Base-by-base conservation (phyloP, 2,113 vertebrate genomes). In the Sinocyclocheilus anshuiensis region DNA sequence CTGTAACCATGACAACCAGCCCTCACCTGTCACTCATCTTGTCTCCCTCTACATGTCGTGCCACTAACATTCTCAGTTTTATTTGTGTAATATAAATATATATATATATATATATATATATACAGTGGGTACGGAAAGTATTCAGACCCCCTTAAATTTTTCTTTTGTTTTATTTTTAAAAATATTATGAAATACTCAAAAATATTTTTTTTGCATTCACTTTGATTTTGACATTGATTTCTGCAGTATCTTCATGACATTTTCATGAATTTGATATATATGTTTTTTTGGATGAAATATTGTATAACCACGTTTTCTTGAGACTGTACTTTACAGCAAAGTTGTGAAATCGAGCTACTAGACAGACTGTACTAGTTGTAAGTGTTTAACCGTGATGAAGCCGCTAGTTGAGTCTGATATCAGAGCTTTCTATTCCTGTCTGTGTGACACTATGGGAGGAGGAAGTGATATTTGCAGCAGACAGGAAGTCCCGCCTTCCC, bases 1-100 rank as follows among this genome's bases (percentile, higher is more conserved):
- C 97, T 98, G 97, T 99, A 97, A 97, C 93, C 86, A 89, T 88
- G 78, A 81, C 88, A 89, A 90, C 87, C 77, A 78, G 89, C 89
- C 42, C 92, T 87, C 77, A 65, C 65, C 84, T 63, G 92, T 89
- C 89, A 75, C 84, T 86, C 87, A 81, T 88, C 67, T 24, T 84
- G 83, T 89, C 91, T 93, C 91, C 91, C 92, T 91, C 91, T 89
- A 89, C 90, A 90, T 88, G 90, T 92, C 84, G 86, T 92, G 91
- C 89, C 42, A 86, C 93, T 91, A 87, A 92, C 91, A 9, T 45
- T 45, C 42, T 45, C 9, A 42, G 88, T 91, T 92, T 92, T 87
- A 89, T 94, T 93, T 92, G 90, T 94, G 93, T 94, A 94, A 93
- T 92, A 93, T 93, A 94, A 91, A 86, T 90, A 33, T 77, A 29